Evolutionary conservation across 1,140 invertebrate genomes (phyloP).

Genomic region (Drosophila auraria): DNA sequence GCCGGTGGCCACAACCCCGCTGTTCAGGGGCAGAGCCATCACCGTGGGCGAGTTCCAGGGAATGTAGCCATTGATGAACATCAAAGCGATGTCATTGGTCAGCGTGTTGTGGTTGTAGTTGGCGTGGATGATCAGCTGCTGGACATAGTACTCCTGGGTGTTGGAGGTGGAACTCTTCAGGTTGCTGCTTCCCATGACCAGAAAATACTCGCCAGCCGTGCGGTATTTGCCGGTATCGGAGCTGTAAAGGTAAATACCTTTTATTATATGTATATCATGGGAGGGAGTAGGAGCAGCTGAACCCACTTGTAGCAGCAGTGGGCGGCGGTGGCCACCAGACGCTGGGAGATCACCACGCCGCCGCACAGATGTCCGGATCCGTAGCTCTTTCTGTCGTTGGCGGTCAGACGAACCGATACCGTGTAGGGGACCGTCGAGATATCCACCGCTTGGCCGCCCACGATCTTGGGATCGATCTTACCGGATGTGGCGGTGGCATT

Average conservation of each 20-base stretch:
- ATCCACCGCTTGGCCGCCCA: constrained; percentile 50
- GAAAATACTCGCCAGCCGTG: constrained; percentile 56
- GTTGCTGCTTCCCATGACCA: constrained; percentile 66
- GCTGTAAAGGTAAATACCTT: background rate
- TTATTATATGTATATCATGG: background rate
- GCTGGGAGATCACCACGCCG: constrained; percentile 86
- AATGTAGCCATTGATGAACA: constrained; percentile 71
- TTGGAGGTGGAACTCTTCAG: constrained; percentile 15
- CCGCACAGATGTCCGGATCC: constrained; percentile 87
- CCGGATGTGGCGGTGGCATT: background rate
- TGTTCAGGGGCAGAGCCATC: constrained; percentile 41
- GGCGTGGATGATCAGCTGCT: constrained; percentile 50
- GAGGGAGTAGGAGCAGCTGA: background rate
- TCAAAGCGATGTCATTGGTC: constrained; percentile 60
- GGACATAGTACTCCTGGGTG: constrained; percentile 58
- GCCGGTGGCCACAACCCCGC: background rate
- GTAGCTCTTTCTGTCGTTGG: constrained; percentile 36
- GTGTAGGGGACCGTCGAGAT: constrained; percentile 49
- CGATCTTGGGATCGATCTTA: constrained; percentile 48
- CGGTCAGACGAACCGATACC: constrained; percentile 64
- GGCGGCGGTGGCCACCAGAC: constrained; percentile 88
- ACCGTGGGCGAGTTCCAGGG: constrained; percentile 43
- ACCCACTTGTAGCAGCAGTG: constrained; percentile 86
- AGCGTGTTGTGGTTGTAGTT: constrained; percentile 33
- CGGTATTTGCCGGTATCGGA: constrained; percentile 17